Base-by-base conservation (phyloP, 2,888 invertebrate genomes). In the Stenodera caucasica region DNA sequence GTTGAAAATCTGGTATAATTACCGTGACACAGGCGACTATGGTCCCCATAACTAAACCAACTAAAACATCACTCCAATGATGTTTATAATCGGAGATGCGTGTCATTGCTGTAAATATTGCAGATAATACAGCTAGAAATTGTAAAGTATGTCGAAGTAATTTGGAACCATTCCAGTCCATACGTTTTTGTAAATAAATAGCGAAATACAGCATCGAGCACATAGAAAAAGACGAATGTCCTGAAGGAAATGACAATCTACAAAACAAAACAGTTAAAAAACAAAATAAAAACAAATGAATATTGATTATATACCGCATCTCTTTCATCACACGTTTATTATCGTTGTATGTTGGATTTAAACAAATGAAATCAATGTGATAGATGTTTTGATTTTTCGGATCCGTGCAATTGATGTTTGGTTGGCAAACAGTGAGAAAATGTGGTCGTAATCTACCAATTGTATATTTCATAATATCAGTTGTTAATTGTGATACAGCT, bases 61-160 rank as follows among this genome's bases (percentile, higher is more conserved):
- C 89, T 30, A 98, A 82, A 2, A 98, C 98, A 81, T 98, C 98
- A 74, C 94, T 96, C 94, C 96, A 97, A 77, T 98, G 98, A 81
- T 98, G 98, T 79, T 98, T 98, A 84, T 98, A 95, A 83, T 98
- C 94, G 0, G 94, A 94, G 35, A 98, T 88, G 33, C 98, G 86
- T 1, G 94, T 91, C 83, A 97, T 85, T n/a, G 91, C 90, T 9
- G 94, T 94, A 79, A 88, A 92, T 87, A 92, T 90, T 30, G 96
- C 90, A 79, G 92, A 82, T 80, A 89, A 84, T 64, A 97, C 82
- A 55, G 92, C 86, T 11, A 89, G 69, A 76, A 92, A 89, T 82
- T 98, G 98, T 55, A 96, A 80, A n/a, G 90, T 86, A 76, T 95
- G 95, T 57, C 89, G 88, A 52, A 95, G 80, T 58, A 98, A 84